phyloP scores from a whole-genome alignment of 1,140 invertebrate species.

The Cepaea nemoralis region DNA sequence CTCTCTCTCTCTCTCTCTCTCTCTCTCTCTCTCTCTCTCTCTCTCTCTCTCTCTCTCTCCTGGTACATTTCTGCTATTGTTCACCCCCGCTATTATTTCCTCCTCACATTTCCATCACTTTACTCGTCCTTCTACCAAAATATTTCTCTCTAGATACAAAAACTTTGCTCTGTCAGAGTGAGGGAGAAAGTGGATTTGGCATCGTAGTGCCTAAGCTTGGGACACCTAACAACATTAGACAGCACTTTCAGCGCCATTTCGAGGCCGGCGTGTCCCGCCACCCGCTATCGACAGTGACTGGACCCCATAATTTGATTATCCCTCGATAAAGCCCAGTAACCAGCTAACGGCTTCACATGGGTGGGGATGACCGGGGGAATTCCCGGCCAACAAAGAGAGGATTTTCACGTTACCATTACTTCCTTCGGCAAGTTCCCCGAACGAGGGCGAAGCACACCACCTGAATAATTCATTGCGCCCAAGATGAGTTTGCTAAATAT shows the following conservation, averaged over 20 bases:
- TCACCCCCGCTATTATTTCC: too few relatives aligned
- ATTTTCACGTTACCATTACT: slow-evolving; percentile 35
- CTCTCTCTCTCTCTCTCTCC: too few relatives aligned
- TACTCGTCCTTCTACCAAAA: not conserved
- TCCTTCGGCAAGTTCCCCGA: slow-evolving; percentile 4
- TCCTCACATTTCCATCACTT: not conserved
- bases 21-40: too few relatives aligned
- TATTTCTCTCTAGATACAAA: not conserved
- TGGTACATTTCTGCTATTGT: too few relatives aligned
- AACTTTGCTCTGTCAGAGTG: slow-evolving; percentile 7
- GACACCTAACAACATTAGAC: slow-evolving; percentile 33
- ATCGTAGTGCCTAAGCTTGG: slow-evolving; percentile 12
- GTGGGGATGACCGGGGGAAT: slow-evolving; percentile 14
- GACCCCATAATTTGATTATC: slow-evolving; percentile 31
- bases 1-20: too few relatives aligned
- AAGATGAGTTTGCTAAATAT: slow-evolving; percentile 40
- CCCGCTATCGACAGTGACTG: slow-evolving; percentile 28
- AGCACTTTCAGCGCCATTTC: slow-evolving; percentile 29
- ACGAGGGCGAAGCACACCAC: not conserved
- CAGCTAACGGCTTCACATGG: slow-evolving; percentile 15
- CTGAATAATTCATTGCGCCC: slow-evolving; percentile 33
- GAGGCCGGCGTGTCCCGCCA: slow-evolving; percentile 23
- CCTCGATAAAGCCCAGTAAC: slow-evolving; percentile 33
- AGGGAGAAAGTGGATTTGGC: slow-evolving; percentile 28
- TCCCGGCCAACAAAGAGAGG: slow-evolving; percentile 2